Conservation (phyloP, 1,140 invertebrate genomes). For the Euschistus heros region DNA sequence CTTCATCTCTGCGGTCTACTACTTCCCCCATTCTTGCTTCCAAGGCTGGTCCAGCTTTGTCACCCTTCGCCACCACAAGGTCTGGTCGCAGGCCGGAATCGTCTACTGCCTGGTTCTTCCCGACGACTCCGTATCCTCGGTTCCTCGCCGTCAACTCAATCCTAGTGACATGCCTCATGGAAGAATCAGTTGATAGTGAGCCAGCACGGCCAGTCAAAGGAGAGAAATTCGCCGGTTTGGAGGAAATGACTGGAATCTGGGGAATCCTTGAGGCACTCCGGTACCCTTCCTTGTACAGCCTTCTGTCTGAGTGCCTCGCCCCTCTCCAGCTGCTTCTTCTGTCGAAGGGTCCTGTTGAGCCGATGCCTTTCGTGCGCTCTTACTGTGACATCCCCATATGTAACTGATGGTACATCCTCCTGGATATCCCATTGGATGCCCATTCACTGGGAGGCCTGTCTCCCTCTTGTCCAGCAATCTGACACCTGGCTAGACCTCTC, state of each 20-base stretch:
- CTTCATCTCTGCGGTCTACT: no score
- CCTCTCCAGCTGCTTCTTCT: neutral
- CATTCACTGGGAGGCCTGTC: neutral
- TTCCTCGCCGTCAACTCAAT: neutral
- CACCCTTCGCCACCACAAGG: no score
- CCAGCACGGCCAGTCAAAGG: slow-evolving; percentile 32
- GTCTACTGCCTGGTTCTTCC: slow-evolving; percentile 20
- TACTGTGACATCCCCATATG: neutral
- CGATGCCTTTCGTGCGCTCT: neutral
- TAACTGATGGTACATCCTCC: neutral
- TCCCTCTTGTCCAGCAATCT: no score
- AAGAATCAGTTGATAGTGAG: no score
- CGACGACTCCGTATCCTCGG: slow-evolving; percentile 8
- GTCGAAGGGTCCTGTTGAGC: neutral
- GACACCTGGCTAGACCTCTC: no score
- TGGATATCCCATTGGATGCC: neutral
- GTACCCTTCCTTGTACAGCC: slow-evolving; percentile 24
- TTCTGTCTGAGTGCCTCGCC: neutral
- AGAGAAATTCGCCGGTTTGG: slow-evolving; percentile 16
- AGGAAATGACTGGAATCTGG: slow-evolving; percentile 24
- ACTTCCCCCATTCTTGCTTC: no score
- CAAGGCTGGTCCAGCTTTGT: no score
- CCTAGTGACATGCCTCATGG: slow-evolving; percentile 27
- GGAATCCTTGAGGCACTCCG: slow-evolving; percentile 1
- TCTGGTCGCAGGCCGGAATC: slow-evolving; percentile 24